Base-by-base conservation (phyloP, 2,113 vertebrate genomes). In the Chelonoidis abingdonii region DNA sequence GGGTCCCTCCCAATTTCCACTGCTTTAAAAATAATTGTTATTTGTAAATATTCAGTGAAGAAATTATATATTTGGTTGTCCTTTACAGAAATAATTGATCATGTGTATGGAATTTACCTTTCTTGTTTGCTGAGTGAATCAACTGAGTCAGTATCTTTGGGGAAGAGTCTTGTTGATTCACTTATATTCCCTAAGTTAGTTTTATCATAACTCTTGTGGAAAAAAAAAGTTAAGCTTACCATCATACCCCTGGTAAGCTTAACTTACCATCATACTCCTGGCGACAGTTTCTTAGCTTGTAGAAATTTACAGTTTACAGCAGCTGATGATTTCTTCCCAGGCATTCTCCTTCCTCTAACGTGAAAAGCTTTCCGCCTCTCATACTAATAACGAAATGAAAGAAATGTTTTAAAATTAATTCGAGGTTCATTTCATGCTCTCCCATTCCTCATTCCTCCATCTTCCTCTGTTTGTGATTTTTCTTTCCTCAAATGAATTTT, bases 241-340 rank as follows among this genome's bases (percentile, higher is more conserved):
- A 25, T 22, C 75, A 9, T 82, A 41, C 8, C 38, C 21, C 24
- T 41, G 27, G 25, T 10, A 49, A 49, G 44, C 44, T 44, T 44
- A 44, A 44, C 44, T 44, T 44, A 44, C 44, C 44, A 44, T 44
- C 6, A 44, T 44, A 44, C 8, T 35, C 21, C 29, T 41, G 27
- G 25, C 1, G 3, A 10, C 22, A 31, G 3, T 1, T 80, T 59
- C 12, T 82, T 44, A 47, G 8, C 14, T 76, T 50, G 3, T 52
- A 90, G 80, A 90, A 47, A 38, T 41, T 69, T 69, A 29, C 57
- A 31, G 6, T 62, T 31, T 75, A 25, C 62, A 27, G 2, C 85
- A 19, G 54, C 59, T 56, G 16, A 83, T 5, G 31, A 14, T 47
- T 2, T 0, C 31, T 1, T 2, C 19, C 4, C 79, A 25, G 44